Conservation (phyloP, 1,140 invertebrate genomes). For the Anastrepha ludens region DNA sequence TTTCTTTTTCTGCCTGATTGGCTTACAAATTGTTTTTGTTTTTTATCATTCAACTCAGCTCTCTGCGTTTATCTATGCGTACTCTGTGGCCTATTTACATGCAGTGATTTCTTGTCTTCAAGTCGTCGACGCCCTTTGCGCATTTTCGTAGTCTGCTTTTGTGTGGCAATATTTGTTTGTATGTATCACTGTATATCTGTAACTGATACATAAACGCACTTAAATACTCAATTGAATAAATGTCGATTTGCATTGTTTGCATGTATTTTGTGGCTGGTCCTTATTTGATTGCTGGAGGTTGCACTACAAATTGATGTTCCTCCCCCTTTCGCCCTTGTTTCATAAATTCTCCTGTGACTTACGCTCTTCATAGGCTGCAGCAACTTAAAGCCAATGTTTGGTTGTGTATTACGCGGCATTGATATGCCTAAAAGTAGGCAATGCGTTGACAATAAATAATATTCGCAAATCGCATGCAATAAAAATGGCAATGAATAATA, state of each 20-base stretch:
- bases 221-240: background rate
- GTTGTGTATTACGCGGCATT: background rate
- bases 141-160: no score
- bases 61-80: background rate
- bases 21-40: conserved; percentile 5
- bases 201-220: background rate
- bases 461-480: conserved; percentile 63
- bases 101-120: background rate
- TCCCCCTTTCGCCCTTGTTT: background rate
- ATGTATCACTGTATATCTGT: no score
- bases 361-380: background rate
- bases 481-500: conserved; percentile 65
- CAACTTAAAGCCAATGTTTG: no score
- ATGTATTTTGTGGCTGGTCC: background rate
- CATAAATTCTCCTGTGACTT: background rate
- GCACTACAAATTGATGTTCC: background rate
- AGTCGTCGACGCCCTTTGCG: no score
- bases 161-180: no score
- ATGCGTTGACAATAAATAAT: conserved; percentile 71
- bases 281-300: background rate
- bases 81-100: background rate
- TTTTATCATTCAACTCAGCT: background rate
- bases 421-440: conserved; percentile 53
- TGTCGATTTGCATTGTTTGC: background rate
- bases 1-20: conserved; percentile 23